Evolutionary conservation across 2,113 vertebrate genomes (phyloP), one percentile per base, ranked within the genome.

Genomic region (Prunella himalayana): DNA sequence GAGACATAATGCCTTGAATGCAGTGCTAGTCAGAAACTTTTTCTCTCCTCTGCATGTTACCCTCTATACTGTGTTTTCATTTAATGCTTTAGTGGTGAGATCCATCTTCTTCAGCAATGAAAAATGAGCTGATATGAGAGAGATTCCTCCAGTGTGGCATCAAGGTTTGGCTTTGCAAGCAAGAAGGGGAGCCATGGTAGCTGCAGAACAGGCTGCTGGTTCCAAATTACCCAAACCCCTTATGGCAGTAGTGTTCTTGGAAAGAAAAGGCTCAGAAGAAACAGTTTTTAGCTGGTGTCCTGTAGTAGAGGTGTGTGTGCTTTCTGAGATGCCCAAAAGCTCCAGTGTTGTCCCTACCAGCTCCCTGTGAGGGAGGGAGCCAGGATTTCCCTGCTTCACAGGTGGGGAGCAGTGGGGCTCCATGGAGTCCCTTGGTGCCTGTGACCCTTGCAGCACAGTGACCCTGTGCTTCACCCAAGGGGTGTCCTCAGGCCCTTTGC

Each of bases 381-480:
- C 44, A 28, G 45, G 50, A 10, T 12, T 73, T 30, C 18, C 49
- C 13, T 22, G 11, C 13, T 41, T 42, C 63, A 19, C 25, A 15
- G 18, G 1, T 15, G 23, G 23, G 70, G 13, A 89, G 15, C 2
- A 0, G 1, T 9, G 39, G 9, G 35, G 37, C 37, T 51, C 60
- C 18, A 0, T 2, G 27, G 51, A 50, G 30, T 21, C 24, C 33
- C 37, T n/a, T 0, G 4, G 25, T 59, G 69, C 44, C 49, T 3
- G 0, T 15, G 72, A 39, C 44, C 53, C n/a, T n/a, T 92, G 57
- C 49, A 83, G 69, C 25, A 22, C 42, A 63, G 12, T 28, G 21
- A 24, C 22, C 21, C 54, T 53, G 21, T 57, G 15, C 18, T 68
- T 13, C 71, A 11, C n/a, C 31, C 24, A 0, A 0, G 1, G 1